Evolutionary conservation across 2,113 vertebrate genomes (phyloP).

Genomic region (Dasyurus viverrinus): DNA sequence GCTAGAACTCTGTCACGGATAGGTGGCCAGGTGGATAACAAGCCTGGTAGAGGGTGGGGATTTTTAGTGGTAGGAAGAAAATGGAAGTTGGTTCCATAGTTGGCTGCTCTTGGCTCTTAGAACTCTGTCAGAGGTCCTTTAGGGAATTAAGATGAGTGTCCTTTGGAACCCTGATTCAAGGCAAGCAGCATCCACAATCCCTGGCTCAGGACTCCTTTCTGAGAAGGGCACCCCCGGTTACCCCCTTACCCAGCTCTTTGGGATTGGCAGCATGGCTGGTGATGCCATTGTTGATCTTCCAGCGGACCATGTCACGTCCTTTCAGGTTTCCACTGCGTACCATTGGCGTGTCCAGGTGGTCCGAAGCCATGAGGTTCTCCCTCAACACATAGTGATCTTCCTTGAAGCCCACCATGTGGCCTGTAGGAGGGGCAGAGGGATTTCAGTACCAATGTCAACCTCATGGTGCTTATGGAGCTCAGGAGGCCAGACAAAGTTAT

Average conservation of each 20-base stretch:
- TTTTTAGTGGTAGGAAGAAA: neutral
- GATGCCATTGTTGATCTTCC: constrained; percentile 93
- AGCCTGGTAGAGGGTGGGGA: neutral
- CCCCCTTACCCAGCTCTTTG: constrained; percentile 84
- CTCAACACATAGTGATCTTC: constrained; percentile 96
- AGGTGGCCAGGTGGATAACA: neutral
- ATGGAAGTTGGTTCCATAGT: neutral
- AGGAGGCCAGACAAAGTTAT: neutral
- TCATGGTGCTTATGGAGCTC: neutral
- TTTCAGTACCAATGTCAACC: neutral
- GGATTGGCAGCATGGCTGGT: constrained; percentile 84
- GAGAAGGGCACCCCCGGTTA: fast-evolving
- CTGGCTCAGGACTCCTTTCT: neutral
- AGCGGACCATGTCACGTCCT: constrained; percentile 91
- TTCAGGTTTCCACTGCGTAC: constrained; percentile 91
- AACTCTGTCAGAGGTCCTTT: neutral
- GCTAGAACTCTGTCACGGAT: neutral
- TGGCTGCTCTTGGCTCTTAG: neutral
- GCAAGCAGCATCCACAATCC: neutral
- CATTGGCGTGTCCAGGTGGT: constrained; percentile 95
- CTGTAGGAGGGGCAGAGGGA: constrained; percentile 77
- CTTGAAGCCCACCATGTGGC: constrained; percentile 95
- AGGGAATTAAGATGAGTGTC: fast-evolving
- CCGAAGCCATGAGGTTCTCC: constrained; percentile 91
- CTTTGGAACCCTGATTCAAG: fast-evolving